These are phyloP conservation scores for Drosophila yooni DNA, from an alignment of 2,888 invertebrate genomes.

Conservation along the genomic window DNA sequence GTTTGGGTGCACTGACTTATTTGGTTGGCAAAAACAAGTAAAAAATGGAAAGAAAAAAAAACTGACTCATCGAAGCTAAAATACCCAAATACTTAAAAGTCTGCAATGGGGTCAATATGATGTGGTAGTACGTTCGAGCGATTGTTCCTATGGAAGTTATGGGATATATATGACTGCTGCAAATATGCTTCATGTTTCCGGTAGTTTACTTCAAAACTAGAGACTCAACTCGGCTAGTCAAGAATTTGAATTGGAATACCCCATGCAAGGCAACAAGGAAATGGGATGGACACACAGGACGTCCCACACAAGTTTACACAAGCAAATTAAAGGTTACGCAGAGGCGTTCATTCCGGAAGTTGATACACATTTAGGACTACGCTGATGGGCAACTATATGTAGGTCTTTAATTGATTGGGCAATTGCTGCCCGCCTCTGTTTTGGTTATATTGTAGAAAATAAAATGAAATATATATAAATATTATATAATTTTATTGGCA, in stretches of 20 bases:
- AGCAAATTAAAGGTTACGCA: slow-evolving; percentile 23
- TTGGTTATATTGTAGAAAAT: background rate
- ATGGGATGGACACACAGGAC: background rate
- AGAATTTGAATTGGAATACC: background rate
- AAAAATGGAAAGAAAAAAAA: background rate
- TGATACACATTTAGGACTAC: slow-evolving; percentile 8
- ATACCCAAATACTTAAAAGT: background rate
- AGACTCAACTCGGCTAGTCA: background rate
- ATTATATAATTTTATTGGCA: background rate
- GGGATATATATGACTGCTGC: background rate
- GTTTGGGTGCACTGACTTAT: slow-evolving; percentile 7
- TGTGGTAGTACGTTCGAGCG: background rate
- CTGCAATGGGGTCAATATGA: background rate
- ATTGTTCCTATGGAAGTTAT: background rate
- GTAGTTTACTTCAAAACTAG: background rate
- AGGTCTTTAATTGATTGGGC: background rate
- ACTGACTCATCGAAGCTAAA: background rate
- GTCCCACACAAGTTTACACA: slow-evolving; percentile 22
- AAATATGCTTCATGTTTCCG: background rate
- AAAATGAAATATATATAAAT: background rate
- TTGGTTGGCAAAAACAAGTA: too few relatives aligned
- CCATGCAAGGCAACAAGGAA: background rate
- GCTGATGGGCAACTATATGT: background rate
- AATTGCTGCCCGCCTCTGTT: background rate
- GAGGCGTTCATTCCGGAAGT: slow-evolving; percentile 27